Conservation (phyloP, 1,140 invertebrate genomes). For the Dermatophagoides farinae region DNA sequence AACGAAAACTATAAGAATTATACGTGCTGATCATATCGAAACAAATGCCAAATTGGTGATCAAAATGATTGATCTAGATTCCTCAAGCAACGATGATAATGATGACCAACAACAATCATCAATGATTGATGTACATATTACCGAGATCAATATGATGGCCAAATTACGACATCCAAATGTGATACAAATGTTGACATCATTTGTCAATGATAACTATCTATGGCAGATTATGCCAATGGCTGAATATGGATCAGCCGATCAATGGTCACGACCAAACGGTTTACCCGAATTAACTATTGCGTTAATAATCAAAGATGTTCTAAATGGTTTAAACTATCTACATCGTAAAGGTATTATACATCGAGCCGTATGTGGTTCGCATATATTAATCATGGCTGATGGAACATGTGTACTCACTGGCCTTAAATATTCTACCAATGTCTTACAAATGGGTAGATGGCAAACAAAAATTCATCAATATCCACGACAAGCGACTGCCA, state of each 20-base stretch:
- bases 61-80: not conserved
- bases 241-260: slow-evolving; percentile 12
- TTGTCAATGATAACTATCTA: slow-evolving; percentile 45
- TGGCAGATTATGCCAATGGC: slow-evolving; percentile 45
- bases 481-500: slow-evolving; percentile 38
- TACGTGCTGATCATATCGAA: not conserved
- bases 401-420: slow-evolving; percentile 51
- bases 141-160: slow-evolving; percentile 22
- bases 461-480: slow-evolving; percentile 46
- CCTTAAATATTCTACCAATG: slow-evolving; percentile 47
- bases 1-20: too few relatives aligned
- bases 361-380: slow-evolving; percentile 33
- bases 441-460: slow-evolving; percentile 45
- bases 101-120: not conserved
- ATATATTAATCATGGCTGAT: slow-evolving; percentile 48
- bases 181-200: slow-evolving; percentile 45
- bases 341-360: slow-evolving; percentile 65
- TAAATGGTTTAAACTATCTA: slow-evolving; percentile 57
- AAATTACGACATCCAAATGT: slow-evolving; percentile 59
- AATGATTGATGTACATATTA: not conserved
- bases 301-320: slow-evolving; percentile 51
- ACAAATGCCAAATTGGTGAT: not conserved
- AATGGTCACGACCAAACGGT: slow-evolving; percentile 32
- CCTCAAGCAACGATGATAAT: not conserved
- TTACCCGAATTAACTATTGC: slow-evolving; percentile 58